These are phyloP conservation scores for Acrocephalus arundinaceus DNA, from an alignment of 2,113 vertebrate genomes.

Conservation along the genomic window DNA sequence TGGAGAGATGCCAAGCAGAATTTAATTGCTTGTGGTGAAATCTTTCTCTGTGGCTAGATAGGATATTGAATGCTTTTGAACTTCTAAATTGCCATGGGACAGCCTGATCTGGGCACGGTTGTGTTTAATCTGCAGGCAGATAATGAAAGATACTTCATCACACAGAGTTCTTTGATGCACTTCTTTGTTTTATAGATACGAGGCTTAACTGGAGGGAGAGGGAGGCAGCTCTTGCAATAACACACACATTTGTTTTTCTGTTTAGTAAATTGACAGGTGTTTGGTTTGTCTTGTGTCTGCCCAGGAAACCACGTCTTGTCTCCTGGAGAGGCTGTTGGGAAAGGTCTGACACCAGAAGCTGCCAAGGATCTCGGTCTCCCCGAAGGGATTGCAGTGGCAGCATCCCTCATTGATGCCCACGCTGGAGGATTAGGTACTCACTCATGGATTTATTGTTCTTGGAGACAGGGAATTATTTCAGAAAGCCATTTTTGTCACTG, in stretches of 20 bases:
- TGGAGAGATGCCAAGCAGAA: neutral
- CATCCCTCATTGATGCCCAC: slow-evolving; percentile 95
- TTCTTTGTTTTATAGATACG: neutral
- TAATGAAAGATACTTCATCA: slow-evolving; percentile 14
- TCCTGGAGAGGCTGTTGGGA: slow-evolving; percentile 85
- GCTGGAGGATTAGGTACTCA: slow-evolving; percentile 92
- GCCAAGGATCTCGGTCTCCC: slow-evolving; percentile 84
- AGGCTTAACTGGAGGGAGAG: neutral
- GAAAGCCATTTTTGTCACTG: neutral
- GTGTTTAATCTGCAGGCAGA: neutral
- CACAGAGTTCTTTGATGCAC: neutral
- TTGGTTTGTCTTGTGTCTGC: slow-evolving; percentile 70
- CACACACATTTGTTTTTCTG: slow-evolving; percentile 30
- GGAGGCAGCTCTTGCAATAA: neutral
- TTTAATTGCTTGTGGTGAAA: slow-evolving; percentile 31
- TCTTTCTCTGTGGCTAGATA: neutral
- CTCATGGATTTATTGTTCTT: neutral
- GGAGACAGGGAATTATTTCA: neutral
- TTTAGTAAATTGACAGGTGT: slow-evolving; percentile 57
- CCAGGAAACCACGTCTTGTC: slow-evolving; percentile 83
- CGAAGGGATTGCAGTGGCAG: slow-evolving; percentile 84
- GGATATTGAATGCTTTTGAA: slow-evolving; percentile 29
- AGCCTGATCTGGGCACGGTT: neutral
- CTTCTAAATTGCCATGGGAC: neutral
- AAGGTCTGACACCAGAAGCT: slow-evolving; percentile 82